Conservation (phyloP, 2,888 invertebrate genomes). For the Ormyrus nitidulus region DNA sequence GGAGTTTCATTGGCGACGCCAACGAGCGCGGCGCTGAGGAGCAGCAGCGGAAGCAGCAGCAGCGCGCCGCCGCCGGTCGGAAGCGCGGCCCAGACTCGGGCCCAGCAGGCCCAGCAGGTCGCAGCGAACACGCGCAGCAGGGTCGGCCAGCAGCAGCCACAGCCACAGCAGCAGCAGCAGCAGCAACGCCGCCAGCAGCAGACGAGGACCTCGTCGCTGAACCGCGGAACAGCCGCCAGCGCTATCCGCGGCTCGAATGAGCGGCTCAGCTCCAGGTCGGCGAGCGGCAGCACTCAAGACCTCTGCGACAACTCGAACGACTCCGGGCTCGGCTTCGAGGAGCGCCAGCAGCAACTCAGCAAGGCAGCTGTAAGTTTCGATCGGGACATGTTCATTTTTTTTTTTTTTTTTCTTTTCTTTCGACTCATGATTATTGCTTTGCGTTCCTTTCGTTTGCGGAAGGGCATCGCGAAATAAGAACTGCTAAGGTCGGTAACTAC, state of each 20-base stretch:
- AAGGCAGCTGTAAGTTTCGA: conserved; percentile 50
- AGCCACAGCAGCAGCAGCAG: conserved; percentile 39
- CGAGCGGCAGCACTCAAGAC: conserved; percentile 75
- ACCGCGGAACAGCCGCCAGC: background rate
- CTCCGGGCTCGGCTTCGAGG: conserved; percentile 91
- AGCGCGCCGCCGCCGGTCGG: background rate
- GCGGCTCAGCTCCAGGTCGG: conserved; percentile 73
- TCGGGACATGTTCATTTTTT: background rate
- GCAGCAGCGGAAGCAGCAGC: conserved; percentile 18
- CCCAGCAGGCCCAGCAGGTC: background rate
- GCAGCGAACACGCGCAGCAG: conserved; percentile 24
- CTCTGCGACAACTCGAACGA: conserved; percentile 93
- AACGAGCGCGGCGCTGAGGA: conserved; percentile 41
- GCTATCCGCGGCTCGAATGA: conserved; percentile 69
- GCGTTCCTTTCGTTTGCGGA: background rate
- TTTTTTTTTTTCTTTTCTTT: background rate
- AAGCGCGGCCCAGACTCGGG: background rate
- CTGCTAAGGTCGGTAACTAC: no score
- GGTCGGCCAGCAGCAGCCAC: conserved; percentile 41
- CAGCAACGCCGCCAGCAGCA: conserved; percentile 18
- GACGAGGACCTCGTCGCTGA: background rate
- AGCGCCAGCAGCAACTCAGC: conserved; percentile 78
- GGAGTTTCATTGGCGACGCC: conserved; percentile 49
- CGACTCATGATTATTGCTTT: background rate
- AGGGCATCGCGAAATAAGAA: no score